Evolutionary conservation across 1,140 invertebrate species (phyloP), one percentile per base, ranked within the genome.

Genomic region (Eupeodes corollae): DNA sequence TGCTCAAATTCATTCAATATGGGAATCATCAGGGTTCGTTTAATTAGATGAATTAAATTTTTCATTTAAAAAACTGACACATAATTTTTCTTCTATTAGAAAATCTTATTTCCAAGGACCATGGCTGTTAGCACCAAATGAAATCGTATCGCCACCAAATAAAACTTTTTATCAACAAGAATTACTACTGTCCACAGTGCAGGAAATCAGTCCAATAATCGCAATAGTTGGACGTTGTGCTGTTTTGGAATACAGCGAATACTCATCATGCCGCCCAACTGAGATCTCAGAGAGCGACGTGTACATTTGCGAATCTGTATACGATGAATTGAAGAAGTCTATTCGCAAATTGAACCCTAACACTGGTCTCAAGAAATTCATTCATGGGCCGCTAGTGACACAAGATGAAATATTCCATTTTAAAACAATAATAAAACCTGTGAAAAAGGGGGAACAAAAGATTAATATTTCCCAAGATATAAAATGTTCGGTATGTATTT

Each of bases 341-440:
- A 79, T 91, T 12, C 75, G 79, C 34, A 88, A 90, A 62, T 69
- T 91, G 1, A 73, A 76, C 43, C 75, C 75, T 13, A 72, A 73
- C 39, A 78, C 83, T 14, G 86, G 83, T 5, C 66, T 90, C 40
- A 81, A 91, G 67, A 92, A 90, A 68, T 91, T 86, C 56, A 78
- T 79, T 45, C 84, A 94, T 56, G 84, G 83, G 33, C 76, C 80
- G 12, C 72, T 79, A 14, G 92, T 98, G 5, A 86, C 81, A 9
- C 83, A 91, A 52, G 94, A 98, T 73, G 95, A 98, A 75, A 82
- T 94, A 34, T 92, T 89, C 59, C 88, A 83, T 67, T 94, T 94
- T 70, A 78, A 84, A 44, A 79, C 83, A 37, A 72, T 80, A 5
- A 79, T 85, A 21, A 81, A 81, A 67, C 83, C 86, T 16, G 74